These are phyloP conservation scores for Drosophila bifasciata DNA, from an alignment of 1,140 invertebrate species.

Conservation along the genomic window DNA sequence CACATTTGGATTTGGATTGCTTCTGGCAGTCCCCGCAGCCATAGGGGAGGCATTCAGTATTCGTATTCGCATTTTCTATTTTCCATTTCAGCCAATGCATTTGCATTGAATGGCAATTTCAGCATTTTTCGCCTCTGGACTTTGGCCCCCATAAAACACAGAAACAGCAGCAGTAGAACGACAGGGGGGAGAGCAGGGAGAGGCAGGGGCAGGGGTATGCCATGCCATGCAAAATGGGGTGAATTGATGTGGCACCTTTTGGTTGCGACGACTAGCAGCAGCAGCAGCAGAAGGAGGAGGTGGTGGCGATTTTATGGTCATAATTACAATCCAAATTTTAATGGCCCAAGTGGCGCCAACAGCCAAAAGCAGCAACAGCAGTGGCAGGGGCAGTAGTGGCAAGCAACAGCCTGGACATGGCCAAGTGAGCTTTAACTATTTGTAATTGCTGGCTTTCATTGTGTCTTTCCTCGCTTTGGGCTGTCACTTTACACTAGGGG, in stretches of 20 bases:
- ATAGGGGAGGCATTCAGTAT: conserved; percentile 14
- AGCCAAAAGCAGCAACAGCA: too few relatives aligned
- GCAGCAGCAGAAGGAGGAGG: too few relatives aligned
- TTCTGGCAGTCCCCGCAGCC: conserved; percentile 12
- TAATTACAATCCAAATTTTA: conserved; percentile 50
- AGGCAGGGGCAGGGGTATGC: conserved; percentile 1
- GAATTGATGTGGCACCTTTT: conserved; percentile 61
- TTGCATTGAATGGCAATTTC: conserved; percentile 66
- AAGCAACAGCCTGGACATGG: conserved; percentile 36
- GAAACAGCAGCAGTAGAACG: too few relatives aligned
- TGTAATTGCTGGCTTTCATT: conserved; percentile 31
- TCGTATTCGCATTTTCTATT: conserved; percentile 44
- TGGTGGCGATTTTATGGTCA: conserved; percentile 27
- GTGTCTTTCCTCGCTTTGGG: neutral
- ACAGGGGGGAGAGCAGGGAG: neutral
- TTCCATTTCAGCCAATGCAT: conserved; percentile 12
- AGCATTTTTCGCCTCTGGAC: conserved; percentile 64
- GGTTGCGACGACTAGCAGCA: conserved; percentile 1
- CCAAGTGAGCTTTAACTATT: conserved; percentile 48
- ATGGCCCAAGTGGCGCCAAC: conserved; percentile 59
- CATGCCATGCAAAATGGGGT: conserved; percentile 36
- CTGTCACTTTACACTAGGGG: too few relatives aligned
- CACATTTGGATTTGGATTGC: conserved; percentile 41
- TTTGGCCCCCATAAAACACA: conserved; percentile 63
- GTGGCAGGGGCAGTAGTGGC: neutral